Evolutionary conservation across 2,888 invertebrate species (phyloP).

Genomic region (Lasioglossum marginatum): DNA sequence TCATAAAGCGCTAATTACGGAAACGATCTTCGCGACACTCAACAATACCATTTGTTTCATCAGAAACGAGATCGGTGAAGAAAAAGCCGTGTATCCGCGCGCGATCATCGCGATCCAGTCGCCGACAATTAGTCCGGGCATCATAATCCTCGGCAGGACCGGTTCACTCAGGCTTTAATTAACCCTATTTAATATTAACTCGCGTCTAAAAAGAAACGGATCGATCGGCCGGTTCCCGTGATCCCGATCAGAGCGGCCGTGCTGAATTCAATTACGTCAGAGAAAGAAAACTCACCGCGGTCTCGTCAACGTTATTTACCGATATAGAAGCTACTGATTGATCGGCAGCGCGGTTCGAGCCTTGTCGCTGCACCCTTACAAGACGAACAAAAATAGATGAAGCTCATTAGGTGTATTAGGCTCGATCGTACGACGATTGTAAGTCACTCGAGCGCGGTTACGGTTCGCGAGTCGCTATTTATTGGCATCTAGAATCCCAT

Average conservation of each 20-base stretch:
- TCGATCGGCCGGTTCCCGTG: background rate
- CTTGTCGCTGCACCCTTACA: constrained; percentile 61
- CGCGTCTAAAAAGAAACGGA: background rate
- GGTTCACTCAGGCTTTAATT: constrained; percentile 25
- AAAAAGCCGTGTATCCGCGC: constrained; percentile 18
- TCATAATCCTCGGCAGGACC: constrained; percentile 22
- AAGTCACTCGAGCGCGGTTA: constrained; percentile 47
- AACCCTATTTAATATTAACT: constrained; percentile 24
- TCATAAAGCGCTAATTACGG: background rate
- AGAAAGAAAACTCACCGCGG: constrained; percentile 42
- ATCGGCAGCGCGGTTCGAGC: constrained; percentile 44
- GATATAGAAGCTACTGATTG: constrained; percentile 59
- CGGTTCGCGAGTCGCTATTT: constrained; percentile 56
- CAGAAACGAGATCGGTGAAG: background rate
- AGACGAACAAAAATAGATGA: constrained; percentile 63
- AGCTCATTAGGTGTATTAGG: constrained; percentile 69
- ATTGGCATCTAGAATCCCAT: constrained; percentile 53
- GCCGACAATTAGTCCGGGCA: constrained; percentile 24
- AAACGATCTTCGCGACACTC: background rate
- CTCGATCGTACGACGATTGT: constrained; percentile 49
- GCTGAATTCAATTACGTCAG: constrained; percentile 43
- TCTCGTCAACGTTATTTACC: constrained; percentile 43
- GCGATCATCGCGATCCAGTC: background rate
- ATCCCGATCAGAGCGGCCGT: constrained; percentile 19
- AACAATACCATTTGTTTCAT: background rate